These are phyloP conservation scores for Incurvaria masculella DNA, from an alignment of 2,888 invertebrate genomes.

Conservation along the genomic window DNA sequence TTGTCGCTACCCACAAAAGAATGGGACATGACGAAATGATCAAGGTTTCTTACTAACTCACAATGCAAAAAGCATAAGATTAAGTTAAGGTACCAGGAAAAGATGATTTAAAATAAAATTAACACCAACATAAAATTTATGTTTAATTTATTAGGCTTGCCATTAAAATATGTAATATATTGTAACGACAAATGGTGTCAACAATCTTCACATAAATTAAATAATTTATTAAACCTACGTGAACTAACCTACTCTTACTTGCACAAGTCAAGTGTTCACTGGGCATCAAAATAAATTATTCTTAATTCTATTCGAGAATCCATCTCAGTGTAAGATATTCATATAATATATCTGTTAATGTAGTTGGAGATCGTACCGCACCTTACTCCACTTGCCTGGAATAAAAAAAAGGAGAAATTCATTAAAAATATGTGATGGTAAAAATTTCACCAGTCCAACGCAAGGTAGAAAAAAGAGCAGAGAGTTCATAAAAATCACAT, in stretches of 20 bases:
- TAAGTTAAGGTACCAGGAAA: too few relatives aligned
- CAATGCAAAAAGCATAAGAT: too few relatives aligned
- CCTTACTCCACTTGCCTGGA: slow-evolving; percentile 42
- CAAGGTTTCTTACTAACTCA: too few relatives aligned
- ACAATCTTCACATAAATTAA: not conserved
- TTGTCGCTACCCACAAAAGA: too few relatives aligned
- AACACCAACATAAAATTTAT: too few relatives aligned
- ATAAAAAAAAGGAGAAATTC: too few relatives aligned
- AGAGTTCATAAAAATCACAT: too few relatives aligned
- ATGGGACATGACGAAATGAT: too few relatives aligned
- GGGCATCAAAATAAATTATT: not conserved
- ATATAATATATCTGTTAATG: slow-evolving; percentile 22
- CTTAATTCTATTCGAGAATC: not conserved
- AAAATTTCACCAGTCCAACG: too few relatives aligned
- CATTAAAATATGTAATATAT: not conserved
- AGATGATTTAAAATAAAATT: too few relatives aligned
- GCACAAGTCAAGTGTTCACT: not conserved
- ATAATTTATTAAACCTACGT: not conserved
- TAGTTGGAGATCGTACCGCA: slow-evolving; percentile 19
- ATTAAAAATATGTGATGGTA: too few relatives aligned
- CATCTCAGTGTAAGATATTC: slow-evolving; percentile 1
- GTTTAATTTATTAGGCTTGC: not conserved
- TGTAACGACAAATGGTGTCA: not conserved
- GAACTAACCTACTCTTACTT: not conserved
- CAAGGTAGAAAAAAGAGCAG: too few relatives aligned